Evolutionary conservation across 2,797 vertebrate genomes (phyloP), one percentile per base, ranked within the genome.

Genomic region (Labroides dimidiatus): DNA sequence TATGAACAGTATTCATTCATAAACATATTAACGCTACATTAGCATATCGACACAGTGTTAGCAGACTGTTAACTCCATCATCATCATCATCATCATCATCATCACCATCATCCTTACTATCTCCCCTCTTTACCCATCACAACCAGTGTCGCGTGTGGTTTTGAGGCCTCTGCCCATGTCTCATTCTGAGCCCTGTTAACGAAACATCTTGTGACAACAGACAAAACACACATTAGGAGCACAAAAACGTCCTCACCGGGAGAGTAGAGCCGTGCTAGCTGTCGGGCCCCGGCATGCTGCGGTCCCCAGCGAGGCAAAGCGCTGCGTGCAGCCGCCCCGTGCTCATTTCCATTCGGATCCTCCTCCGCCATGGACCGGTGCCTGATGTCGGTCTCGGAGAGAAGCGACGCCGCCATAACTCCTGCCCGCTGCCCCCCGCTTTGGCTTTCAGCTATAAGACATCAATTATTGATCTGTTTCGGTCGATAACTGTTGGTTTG

Each of bases 351-450:
- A 88, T 94, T 94, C 89, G 94, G 94, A 86, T 95, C 94, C 88
- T 94, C 93, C 85, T 95, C 94, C 75, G 94, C 94, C 93, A 94
- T 94, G 78, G 94, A 95, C 84, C 94, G 90, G 70, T 93, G 90
- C 76, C 78, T 86, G 86, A 94, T 94, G 82, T 93, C 92, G 78
- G 88, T 90, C 90, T 94, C 94, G 71, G 92, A 94, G 87, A 94
- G 92, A 69, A 92, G 83, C 78, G 88, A 85, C 80, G 88, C 90
- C 64, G 90, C 92, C 84, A 90, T 93, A 19, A 36, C 74, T 73
- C 62, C 68, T 64, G 51, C 72, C 63, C 64, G 76, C 77, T 76
- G 58, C 51, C 51, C 27, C 61, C 61, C 56, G 65, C 14, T 81
- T 43, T 4, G 69, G 51, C 72, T 78, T 81, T 91, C 81, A 92